Conservation (phyloP, 64 coral and sea anemone genomes). For the Pocillopora verrucosa region DNA sequence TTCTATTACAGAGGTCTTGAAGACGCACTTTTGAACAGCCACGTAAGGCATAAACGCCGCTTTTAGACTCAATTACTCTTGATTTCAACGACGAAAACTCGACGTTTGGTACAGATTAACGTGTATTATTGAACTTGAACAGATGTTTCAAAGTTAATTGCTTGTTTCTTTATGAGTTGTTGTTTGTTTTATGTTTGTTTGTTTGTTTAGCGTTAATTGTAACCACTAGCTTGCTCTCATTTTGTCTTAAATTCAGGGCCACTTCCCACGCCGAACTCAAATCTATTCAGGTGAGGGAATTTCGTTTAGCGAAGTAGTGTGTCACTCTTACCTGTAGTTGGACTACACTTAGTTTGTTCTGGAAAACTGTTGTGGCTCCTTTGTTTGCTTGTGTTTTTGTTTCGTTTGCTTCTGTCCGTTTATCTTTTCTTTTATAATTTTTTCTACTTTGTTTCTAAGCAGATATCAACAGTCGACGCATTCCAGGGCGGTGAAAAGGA, state of each 20-base stretch:
- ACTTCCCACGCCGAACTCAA: constrained; percentile 30
- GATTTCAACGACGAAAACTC: no score
- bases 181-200: background rate
- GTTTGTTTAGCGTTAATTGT: background rate
- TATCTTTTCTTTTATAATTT: background rate
- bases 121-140: no score
- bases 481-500: constrained; percentile 99
- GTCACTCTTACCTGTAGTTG: background rate
- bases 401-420: background rate
- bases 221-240: background rate
- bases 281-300: constrained; percentile 17
- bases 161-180: background rate
- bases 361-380: background rate
- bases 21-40: no score
- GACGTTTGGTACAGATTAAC: no score
- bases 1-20: no score
- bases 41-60: no score
- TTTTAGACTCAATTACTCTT: no score
- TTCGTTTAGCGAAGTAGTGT: background rate
- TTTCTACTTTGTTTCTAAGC: background rate
- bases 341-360: no score
- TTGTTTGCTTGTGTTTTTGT: background rate
- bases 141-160: background rate
- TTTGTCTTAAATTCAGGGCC: background rate
- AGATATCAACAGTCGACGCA: constrained; percentile 98